These are phyloP conservation scores for Chelonus insularis DNA, from an alignment of 1,140 invertebrate genomes.

Conservation along the genomic window DNA sequence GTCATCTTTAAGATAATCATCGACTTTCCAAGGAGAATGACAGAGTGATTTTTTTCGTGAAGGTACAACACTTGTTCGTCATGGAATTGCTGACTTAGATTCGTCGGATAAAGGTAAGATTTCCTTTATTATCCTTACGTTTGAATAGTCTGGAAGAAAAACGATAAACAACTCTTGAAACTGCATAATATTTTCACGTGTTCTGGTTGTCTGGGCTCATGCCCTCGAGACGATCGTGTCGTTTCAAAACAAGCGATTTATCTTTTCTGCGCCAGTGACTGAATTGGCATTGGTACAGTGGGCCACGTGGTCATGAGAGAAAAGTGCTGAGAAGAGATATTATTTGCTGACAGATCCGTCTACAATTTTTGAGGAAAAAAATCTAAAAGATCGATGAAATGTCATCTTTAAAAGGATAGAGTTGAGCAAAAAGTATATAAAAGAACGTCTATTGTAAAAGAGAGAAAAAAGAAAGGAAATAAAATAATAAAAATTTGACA, in stretches of 20 bases:
- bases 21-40: not conserved
- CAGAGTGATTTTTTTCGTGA: not conserved
- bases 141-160: not conserved
- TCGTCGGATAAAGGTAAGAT: not conserved
- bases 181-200: conserved; percentile 5
- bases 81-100: not conserved
- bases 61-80: not conserved
- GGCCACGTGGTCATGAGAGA: conserved; percentile 34
- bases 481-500: not conserved
- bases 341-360: conserved; percentile 9
- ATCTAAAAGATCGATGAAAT: not conserved
- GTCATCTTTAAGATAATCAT: not conserved
- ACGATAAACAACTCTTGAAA: conserved; percentile 17
- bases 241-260: conserved; percentile 55
- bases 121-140: not conserved
- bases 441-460: too few species aligned
- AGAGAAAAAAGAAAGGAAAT: not conserved
- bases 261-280: conserved; percentile 50
- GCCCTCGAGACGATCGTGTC: conserved; percentile 23
- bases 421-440: too few species aligned
- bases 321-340: conserved; percentile 20
- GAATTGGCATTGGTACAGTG: conserved; percentile 38
- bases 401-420: not conserved
- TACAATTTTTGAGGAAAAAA: conserved; percentile 40
- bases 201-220: not conserved